Evolutionary conservation across 2,888 invertebrate genomes (phyloP).

Genomic region (Tinea semifulvella): DNA sequence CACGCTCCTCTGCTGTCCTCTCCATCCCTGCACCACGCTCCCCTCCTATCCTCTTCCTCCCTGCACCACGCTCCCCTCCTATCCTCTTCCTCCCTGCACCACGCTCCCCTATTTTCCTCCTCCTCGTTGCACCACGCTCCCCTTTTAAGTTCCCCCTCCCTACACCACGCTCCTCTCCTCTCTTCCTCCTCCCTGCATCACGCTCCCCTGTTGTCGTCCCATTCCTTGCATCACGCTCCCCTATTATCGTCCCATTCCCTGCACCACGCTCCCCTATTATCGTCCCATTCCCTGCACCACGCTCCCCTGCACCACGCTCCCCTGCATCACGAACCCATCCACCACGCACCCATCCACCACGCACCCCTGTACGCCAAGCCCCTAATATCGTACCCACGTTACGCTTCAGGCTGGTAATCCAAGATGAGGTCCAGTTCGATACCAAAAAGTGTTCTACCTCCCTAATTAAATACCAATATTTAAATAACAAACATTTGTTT

Average conservation of each 20-base stretch:
- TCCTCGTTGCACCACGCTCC: not conserved
- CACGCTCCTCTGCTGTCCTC: not conserved
- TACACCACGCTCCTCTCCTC: not conserved
- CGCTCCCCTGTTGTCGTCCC: not conserved
- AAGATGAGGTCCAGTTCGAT: not conserved
- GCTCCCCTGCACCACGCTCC: constrained; percentile 1
- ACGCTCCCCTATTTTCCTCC: not conserved
- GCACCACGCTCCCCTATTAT: not conserved
- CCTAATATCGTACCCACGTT: not conserved
- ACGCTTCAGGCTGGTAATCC: not conserved
- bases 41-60: not conserved
- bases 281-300: not conserved
- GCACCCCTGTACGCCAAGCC: not conserved
- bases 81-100: not conserved
- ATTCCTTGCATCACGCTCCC: constrained; percentile 5
- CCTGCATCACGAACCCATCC: not conserved
- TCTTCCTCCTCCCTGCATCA: constrained; percentile 5
- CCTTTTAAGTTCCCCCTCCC: not conserved
- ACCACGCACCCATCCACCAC: not conserved
- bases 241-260: not conserved
- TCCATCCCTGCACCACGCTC: not conserved
- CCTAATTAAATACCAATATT: not conserved
- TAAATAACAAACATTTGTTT: not conserved
- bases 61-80: not conserved
- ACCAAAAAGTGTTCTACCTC: not conserved